Evolutionary conservation across 2,888 invertebrate species (phyloP), one percentile per base, ranked within the genome.

Genomic region (Chaitophorus viminalis): DNA sequence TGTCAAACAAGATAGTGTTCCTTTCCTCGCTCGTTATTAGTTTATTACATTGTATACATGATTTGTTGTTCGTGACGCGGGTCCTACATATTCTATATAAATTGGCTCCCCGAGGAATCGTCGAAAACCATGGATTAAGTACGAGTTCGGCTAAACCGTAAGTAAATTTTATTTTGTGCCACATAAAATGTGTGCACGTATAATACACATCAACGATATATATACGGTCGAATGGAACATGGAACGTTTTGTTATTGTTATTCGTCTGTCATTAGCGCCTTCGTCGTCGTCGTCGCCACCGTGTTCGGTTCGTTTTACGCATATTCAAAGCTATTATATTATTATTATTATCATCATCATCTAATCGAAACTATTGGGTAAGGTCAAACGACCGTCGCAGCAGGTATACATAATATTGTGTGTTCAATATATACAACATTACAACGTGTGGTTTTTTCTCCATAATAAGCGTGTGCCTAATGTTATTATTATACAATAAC

Each of bases 291-390:
- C 68, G 6, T 68, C 9, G 29, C 11, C 5, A 1, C 3, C n/a
- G 29, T 29, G 29, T 60, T 60, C 29, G 25, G 4, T 29, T 25
- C 68, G 68, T 68, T 29, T 29, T 68, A 25, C n/a, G 68, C 29
- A 29, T 68, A 68, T 11, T 68, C 68, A 68, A 68, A 68, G 68
- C 68, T n/a, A 68, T 68, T n/a, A 65, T 65, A 65, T 65, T 78
- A 9, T 52, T 29, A n/a, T 65, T 78, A 9, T 52, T 31, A 77
- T 31, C 11, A 54, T 77, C 17, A 77, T 77, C 17, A 54, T 52
- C 21, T 77, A n/a, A n/a, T 17, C 52, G 21, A 54, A 77, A 77
- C 77, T 29, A 52, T 52, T 29, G 52, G 77, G 77, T 52, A 46
- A 52, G 77, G 77, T 77, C 77, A 52, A 77, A 77, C 52, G 6